These are phyloP conservation scores for Trissolcus japonicus DNA, from an alignment of 2,888 invertebrate species.

Conservation along the genomic window DNA sequence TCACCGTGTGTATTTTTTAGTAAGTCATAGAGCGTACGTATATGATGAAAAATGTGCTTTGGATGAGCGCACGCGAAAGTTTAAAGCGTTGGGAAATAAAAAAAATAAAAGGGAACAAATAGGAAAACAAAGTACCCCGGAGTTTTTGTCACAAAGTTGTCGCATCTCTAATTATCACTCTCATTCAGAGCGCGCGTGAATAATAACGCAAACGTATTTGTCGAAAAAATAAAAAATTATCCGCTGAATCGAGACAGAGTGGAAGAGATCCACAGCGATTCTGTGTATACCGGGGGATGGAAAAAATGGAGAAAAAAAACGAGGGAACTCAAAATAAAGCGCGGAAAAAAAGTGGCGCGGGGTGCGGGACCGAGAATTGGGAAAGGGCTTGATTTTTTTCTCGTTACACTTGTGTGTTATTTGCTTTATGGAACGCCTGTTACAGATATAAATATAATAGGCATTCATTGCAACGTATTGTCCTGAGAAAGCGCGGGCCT, in stretches of 20 bases:
- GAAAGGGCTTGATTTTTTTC: constrained; percentile 57
- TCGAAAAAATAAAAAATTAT: constrained; percentile 48
- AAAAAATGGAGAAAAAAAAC: constrained; percentile 38
- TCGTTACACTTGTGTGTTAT: constrained; percentile 66
- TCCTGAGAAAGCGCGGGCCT: constrained; percentile 74
- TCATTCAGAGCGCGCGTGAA: constrained; percentile 47
- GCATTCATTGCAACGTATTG: constrained; percentile 76
- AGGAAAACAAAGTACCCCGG: constrained; percentile 38
- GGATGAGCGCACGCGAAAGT: constrained; percentile 14
- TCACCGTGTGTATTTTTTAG: constrained; percentile 49
- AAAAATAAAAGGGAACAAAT: constrained; percentile 5
- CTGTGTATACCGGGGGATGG: constrained; percentile 11
- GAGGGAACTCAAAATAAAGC: constrained; percentile 38
- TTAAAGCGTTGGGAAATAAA: constrained; percentile 2
- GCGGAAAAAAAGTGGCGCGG: constrained; percentile 28
- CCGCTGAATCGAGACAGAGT: constrained; percentile 35
- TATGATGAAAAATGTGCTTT: constrained; percentile 21
- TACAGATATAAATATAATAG: constrained; percentile 76
- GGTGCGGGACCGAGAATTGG: constrained; percentile 25
- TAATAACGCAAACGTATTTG: constrained; percentile 52
- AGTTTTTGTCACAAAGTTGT: constrained; percentile 49
- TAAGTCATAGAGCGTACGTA: constrained; percentile 38
- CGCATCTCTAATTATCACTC: constrained; percentile 52
- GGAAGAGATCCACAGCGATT: constrained; percentile 53
- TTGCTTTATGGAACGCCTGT: constrained; percentile 76